A percentile compares a stretch with the other conserved stretches of the same genome.
These are phyloP conservation scores for Sebastes fasciatus DNA, from an alignment of 2,113 vertebrate species.

Conservation along the genomic window DNA sequence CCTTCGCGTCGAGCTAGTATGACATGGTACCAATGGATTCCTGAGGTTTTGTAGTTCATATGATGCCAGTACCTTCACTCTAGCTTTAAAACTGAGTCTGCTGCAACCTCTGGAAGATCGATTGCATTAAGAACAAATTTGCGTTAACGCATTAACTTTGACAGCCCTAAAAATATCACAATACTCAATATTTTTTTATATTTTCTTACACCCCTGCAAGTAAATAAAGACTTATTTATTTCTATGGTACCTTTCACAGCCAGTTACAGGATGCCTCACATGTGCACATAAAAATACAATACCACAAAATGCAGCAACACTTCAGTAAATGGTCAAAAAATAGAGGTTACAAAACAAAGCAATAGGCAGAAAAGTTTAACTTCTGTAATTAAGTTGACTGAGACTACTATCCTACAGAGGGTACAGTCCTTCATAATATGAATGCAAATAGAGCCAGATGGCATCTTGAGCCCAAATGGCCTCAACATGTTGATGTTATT, in stretches of 20 bases:
- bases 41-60: too few species aligned
- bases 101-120: too few species aligned
- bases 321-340: not conserved
- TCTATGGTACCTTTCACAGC: not conserved
- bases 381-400: not conserved
- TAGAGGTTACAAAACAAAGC: not conserved
- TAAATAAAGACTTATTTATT: not conserved
- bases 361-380: not conserved
- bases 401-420: not conserved
- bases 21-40: too few species aligned
- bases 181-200: too few species aligned
- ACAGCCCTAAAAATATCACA: too few species aligned
- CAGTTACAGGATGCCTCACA: not conserved
- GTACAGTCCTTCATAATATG: constrained; percentile 15
- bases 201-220: too few species aligned
- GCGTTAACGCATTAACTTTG: too few species aligned
- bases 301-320: not conserved
- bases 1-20: too few species aligned
- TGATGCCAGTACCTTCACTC: too few species aligned
- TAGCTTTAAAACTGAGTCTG: too few species aligned
- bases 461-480: constrained; percentile 37
- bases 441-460: constrained; percentile 54
- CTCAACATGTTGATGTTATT: constrained; percentile 43
- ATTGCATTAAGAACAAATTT: too few species aligned
- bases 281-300: not conserved